phyloP scores from a whole-genome alignment of 2,888 invertebrate genomes.

The Plagodis dolabraria region DNA sequence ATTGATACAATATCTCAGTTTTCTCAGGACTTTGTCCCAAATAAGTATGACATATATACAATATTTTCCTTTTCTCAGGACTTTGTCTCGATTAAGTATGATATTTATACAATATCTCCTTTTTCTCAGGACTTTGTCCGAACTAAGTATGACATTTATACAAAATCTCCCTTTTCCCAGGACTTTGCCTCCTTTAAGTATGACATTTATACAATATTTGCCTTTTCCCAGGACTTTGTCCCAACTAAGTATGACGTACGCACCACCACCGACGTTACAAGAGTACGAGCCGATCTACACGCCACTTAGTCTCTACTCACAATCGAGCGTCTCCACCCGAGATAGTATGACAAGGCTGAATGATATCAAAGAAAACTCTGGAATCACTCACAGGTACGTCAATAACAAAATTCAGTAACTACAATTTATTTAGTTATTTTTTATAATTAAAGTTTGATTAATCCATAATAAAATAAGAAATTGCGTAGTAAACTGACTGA shows the following conservation, averaged over 20 bases:
- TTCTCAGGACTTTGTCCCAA: too few species aligned
- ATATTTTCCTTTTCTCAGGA: conserved; percentile 52
- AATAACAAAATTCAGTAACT: background rate
- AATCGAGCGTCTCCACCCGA: conserved; percentile 76
- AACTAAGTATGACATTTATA: conserved; percentile 67
- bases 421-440: too few species aligned
- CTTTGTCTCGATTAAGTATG: conserved; percentile 85
- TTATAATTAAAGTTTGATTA: too few species aligned
- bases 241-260: conserved; percentile 85
- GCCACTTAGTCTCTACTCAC: conserved; percentile 76
- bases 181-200: conserved; percentile 37
- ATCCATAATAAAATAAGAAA: too few species aligned
- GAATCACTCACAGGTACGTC: conserved; percentile 72
- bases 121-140: conserved; percentile 72
- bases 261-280: conserved; percentile 84
- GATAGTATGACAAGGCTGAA: conserved; percentile 79
- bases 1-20: too few species aligned
- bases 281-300: conserved; percentile 81
- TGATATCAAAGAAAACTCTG: conserved; percentile 69
- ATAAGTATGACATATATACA: too few species aligned
- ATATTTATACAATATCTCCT: conserved; percentile 48
- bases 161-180: conserved; percentile 37
- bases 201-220: too few species aligned
- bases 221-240: conserved; percentile 69
- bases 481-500: too few species aligned